Evolutionary conservation across 2,888 invertebrate genomes (phyloP), one percentile per base, ranked within the genome.

Genomic region (Drosophila eohydei): DNA sequence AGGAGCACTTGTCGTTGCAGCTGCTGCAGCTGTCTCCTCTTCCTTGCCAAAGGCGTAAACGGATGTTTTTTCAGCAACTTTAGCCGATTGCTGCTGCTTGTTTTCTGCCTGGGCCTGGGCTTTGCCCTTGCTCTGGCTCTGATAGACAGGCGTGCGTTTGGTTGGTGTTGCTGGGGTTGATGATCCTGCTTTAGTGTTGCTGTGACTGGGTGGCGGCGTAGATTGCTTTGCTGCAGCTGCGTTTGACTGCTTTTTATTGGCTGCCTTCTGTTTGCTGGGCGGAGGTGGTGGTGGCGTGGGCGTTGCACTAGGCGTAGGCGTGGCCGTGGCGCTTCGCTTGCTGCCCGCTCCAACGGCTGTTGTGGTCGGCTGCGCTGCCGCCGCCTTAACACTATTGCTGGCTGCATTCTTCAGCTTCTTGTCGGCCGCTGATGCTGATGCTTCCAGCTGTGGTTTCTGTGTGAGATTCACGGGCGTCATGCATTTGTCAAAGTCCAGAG

Each of bases 41-140:
- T 95, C 95, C 72, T 95, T 95, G 76, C 95, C 95, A 89, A 96
- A 96, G 3, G 96, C 96, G 83, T 96, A 96, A 16, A 96, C 95
- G 67, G 95, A 95, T 69, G 67, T 71, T 7, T 55, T 50, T 9
- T 58, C 48, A 2, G 43, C 12, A 9, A 44, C 57, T 44, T 32
- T 46, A 12, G 48, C 40, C 6, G 50, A 16, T 9, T 43, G 56
- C 83, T 40, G 85, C 78, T 48, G 86, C 82, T 69, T 76, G 36
- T 62, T 72, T 8, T 72, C 78, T 41, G 43, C 14, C 28, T 84
- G 74, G 6, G 55, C 6, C 34, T 66, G 72, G 6, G 73, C 65
- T 43, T 78, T 34, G 28, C 57, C 56, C 48, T 71, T 83, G 43
- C 16, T 40, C 4, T 79, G 77, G 64, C 94, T 95, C 8, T 93